Evolutionary conservation across 53 echinoderm and acorn worm species (phyloP), one percentile per base, ranked within the genome.

Genomic region (Luidia sarsii): DNA sequence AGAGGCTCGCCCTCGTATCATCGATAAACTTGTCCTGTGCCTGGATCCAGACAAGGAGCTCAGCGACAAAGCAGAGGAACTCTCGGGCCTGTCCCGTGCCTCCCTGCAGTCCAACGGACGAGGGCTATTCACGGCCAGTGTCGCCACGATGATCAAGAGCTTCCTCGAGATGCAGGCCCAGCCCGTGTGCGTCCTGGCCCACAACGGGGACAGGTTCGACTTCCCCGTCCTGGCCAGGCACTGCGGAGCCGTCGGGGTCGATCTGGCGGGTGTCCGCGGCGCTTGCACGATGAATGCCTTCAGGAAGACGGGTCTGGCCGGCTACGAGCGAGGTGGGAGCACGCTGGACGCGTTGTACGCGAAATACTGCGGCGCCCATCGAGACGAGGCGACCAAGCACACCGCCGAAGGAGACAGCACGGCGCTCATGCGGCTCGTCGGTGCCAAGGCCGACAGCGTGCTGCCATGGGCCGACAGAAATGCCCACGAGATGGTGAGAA

Each of bases 181-280:
- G 50, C 94, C 94, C 6, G 62, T 88, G 22, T 91, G 94, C 69
- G 22, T 95, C 20, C 52, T 89, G 7, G 95, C 89, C 0, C 91
- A 92, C 69, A 70, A 86, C 36, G 95, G 92, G 2, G 43, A 69
- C n/a, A 20, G 32, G 18, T 94, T 88, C 62, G 94, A 94, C 71
- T 94, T 91, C 35, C 71, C 77, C 2, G 27, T 89, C 22, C 64
- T 94, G 19, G 48, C 66, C 31, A 50, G 71, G 10, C 88, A 94
- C 41, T 51, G 89, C 23, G 25, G 51, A 34, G 61, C 27, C 16
- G 51, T 84, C 37, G 72, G 63, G 25, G 69, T 57, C 33, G 50
- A 43, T 22, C 13, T 63, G 18, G 16, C 24, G 61, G 60, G 33
- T 11, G 13, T 67, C 1, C 35, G 0, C 3, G 67, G 69, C 48